Evolutionary conservation across 2,797 vertebrate genomes (phyloP).

Genomic region (Pyrrhura leucotis): DNA sequence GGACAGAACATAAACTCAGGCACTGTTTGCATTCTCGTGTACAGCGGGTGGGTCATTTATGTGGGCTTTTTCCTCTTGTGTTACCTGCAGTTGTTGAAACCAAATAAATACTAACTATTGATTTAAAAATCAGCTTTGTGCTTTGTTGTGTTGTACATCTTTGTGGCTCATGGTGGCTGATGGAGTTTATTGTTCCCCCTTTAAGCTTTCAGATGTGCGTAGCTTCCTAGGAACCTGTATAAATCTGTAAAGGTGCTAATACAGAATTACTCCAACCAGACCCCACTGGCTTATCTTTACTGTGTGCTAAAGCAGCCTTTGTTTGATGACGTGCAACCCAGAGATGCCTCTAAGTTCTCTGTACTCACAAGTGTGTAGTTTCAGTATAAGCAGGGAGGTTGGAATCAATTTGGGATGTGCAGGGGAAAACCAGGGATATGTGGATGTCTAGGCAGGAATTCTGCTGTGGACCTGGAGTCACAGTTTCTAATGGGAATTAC

Average conservation of each 20-base stretch:
- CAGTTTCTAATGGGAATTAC: not conserved
- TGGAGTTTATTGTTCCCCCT: not conserved
- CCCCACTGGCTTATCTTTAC: not conserved
- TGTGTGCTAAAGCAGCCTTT: not conserved
- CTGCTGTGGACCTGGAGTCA: not conserved
- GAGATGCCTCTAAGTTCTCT: not conserved
- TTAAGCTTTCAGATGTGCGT: not conserved
- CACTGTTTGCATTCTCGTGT: fast-evolving
- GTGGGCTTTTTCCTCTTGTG: not conserved
- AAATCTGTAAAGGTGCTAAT: not conserved
- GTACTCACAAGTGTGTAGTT: fast-evolving
- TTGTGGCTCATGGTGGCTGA: not conserved
- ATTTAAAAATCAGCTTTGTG: not conserved
- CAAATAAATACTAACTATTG: conserved; percentile 13
- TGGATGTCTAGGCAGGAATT: not conserved
- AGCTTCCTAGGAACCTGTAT: not conserved
- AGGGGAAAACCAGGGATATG: fast-evolving
- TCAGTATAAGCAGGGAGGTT: not conserved
- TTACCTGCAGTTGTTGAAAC: not conserved
- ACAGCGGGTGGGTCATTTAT: not conserved
- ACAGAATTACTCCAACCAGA: not conserved
- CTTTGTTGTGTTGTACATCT: not conserved
- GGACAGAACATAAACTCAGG: not conserved
- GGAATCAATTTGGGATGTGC: not conserved
- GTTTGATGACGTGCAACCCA: not conserved